Base-by-base conservation (phyloP, 2,113 vertebrate genomes). In the Polypterus senegalus region DNA sequence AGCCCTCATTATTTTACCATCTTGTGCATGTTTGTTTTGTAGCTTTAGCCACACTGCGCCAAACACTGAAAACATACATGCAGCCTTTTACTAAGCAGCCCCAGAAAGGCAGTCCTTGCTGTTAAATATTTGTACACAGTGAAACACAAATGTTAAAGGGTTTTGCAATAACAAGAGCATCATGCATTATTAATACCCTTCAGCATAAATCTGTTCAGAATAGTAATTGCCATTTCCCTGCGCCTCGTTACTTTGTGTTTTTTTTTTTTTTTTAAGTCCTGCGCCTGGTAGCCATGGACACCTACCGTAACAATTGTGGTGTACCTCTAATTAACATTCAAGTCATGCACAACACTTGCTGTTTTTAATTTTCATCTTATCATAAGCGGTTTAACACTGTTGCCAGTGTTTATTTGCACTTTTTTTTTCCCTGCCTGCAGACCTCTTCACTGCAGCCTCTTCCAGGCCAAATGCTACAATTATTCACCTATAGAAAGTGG, bases 361-460 rank as follows among this genome's bases (percentile, higher is more conserved):
- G 91, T 78, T 96, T 94, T 95, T 95, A 92, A 97, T 97, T 97
- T 98, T 97, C 88, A 90, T 97, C 94, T 95, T 91, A 96, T 97
- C 92, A 93, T 94, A 97, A 93, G 88, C 86, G 90, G 91, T 95
- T 95, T 90, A 92, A 95, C 90, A 89, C 88, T 88, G 89, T 95
- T 97, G 91, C 91, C 92, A 94, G 86, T 76, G 83, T 89, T 94
- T 93, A 92, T 97, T 94, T 97, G 91, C 90, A 90, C 88, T 92
- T 10, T 52, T 94, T 94, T 93, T 86, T 89, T 27, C 27, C 27
- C 27, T 27, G 27, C 27, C 27, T 83, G 88, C 91, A 88, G 92
- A 91, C 90, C 90, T 92, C 92, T 94, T 90, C 90, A 90, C 91
- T 90, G 88, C 76, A 86, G 86, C 85, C 89, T 89, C 89, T 95